Base-by-base conservation (phyloP, 2,797 vertebrate genomes). In the Oreochromis grahami region DNA sequence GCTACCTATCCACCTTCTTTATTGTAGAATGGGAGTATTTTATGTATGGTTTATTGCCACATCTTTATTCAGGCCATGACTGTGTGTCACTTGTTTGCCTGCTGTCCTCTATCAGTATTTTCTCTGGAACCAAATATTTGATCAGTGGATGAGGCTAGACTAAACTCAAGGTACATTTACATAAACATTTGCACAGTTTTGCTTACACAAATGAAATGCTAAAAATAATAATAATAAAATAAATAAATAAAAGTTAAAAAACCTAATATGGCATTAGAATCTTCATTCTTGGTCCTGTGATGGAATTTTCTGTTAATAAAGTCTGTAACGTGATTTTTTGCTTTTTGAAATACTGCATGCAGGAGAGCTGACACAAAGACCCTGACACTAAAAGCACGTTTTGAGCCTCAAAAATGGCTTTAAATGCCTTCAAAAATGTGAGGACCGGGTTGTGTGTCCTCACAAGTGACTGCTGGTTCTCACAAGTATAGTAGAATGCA, bases 91-190 rank as follows among this genome's bases (percentile, higher is more conserved):
- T 97, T 1, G 92, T 98, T 77, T 98, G 97, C 87, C 92, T 97
- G 94, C 89, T 96, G 63, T 77, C 94, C 1, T 84, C 96, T 77
- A 91, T 90, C 80, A 91, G 94, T 24, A 85, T 97, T 78, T 88
- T 97, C 32, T 2, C 8, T 29, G 96, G 95, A 7, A 94, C 94
- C 79, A 85, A 5, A 1, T 11, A 97, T 10, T 96, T 97, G 91
- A 98, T 97, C 88, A 97, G 96, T 0, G 97, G 98, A 82, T 98
- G 98, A 97, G 96, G 96, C 63, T 94, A 3, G 74, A 97, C 96
- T 1, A 92, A 91, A 38, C 84, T 87, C 34, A 96, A n/a, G 58
- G 19, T 63, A 36, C 32, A 63, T 63, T 36, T 38, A n/a, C 58
- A 63, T 63, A 34, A 63, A 63, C 32, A 63, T 63, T 38, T 63